Base-by-base conservation (phyloP, 1,140 invertebrate genomes). In the Geopemphigus sp. region DNA sequence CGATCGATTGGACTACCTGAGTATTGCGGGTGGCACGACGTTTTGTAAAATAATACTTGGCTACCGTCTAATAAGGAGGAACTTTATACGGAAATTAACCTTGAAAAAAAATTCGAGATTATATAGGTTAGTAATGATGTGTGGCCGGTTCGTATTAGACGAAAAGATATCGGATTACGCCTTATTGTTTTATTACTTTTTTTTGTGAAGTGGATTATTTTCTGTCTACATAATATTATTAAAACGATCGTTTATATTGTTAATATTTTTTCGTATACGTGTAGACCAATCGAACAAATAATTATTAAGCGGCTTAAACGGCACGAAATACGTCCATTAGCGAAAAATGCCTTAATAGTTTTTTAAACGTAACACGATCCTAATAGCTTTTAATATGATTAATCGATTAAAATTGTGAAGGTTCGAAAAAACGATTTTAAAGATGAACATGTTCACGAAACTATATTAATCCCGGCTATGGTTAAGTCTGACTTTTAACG, bases 101-200 rank as follows among this genome's bases (percentile, higher is more conserved):
- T 66, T 45, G 64, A 66, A 66, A 45, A 66, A 66, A 66, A 66
- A 66, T 14, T 47, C n/a, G 14, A 47, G 64, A 66, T 66, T 50
- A 50, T 50, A 66, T 66, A 66, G 64, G 64, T 66, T 66, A 66
- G n/a, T 66, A 66, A 66, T 66, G 32, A 66, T 66, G 64, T 47
- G 64, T 66, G 64, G 64, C 64, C 64, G 39, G 64, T 66, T 66
- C 39, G 64, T 17, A 66, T 66, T 66, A 66, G 64, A 66, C 64
- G 39, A 66, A 66, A 66, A 66, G 19, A n/a, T 66, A 66, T 66
- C 47, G 5, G 32, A 66, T 66, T 66, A 66, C 64, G 19, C 39
- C 64, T 39, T 39, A 4, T 39, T 1, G 17, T 29, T 29, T 39
- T n/a, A 14, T 39, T 39, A 8, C n/a, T 64, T 64, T 59, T 63